Evolutionary conservation across 2,888 invertebrate genomes (phyloP), one percentile per base, ranked within the genome.

Genomic region (Microctonus aethiopoides): DNA sequence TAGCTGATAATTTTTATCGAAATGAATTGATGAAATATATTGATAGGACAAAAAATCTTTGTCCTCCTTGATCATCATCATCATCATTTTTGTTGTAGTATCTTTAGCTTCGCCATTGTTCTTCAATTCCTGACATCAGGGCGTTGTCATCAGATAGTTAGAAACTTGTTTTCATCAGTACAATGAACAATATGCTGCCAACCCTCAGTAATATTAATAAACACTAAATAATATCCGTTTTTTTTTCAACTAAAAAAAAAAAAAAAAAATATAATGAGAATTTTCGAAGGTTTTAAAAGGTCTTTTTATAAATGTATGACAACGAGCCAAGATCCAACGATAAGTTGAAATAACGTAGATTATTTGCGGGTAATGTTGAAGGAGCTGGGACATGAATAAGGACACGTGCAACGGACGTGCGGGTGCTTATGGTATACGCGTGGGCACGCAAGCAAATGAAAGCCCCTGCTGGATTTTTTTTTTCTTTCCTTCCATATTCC

Each of bases 321-420:
- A 52, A 36, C 36, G 36, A 64, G 36, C 16, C 1, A n/a, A 39
- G 34, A 41, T 7, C 2, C 22, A 34, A 59, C 34, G 59, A 9
- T 29, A 16, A 32, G 57, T 32, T 11, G 13, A 39, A 20, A 41
- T 11, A 41, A 39, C 24, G 24, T 36, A 10, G 13, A 65, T 24
- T 29, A n/a, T 56, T 36, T 22, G 26, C 26, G 26, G 52, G 32
- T 10, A 29, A n/a, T 41, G 39, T 9, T 13, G 22, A 22, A 52
- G 34, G 11, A 13, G 36, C 29, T 29, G 32, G 32, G 22, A 52
- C 52, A 63, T 51, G 63, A 34, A 63, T 36, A 24, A 34, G 34
- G 56, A 56, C 56, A 65, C 56, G 65, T 65, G 65, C 65, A 56
- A 65, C 56, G 56, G 65, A 65, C 56, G 65, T 65, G 65, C 56